Base-by-base conservation (phyloP, 1,140 invertebrate genomes). In the Manduca sexta region DNA sequence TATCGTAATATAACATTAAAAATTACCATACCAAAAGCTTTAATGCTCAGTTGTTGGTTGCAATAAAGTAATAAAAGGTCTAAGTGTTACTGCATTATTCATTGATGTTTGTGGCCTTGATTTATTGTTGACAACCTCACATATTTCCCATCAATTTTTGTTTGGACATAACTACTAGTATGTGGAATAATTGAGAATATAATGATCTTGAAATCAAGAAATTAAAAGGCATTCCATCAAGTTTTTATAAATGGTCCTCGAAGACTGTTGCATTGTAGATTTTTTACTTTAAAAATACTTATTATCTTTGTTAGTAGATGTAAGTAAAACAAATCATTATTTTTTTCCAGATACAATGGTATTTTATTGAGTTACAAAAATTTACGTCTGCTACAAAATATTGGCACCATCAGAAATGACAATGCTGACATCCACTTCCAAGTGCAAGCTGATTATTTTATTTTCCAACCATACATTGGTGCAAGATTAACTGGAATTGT, bases 291-390 rank as follows among this genome's bases (percentile, higher is more conserved):
- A n/a, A n/a, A n/a, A 34, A 34, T 8, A 5, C 21, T 26, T 26
- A 26, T 8, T 0, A 26, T 5, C 4, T 26, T 1, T 5, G 4
- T 5, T 26, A 5, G 21, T 8, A 21, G 3, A 34, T n/a, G 13
- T 12, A 34, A 34, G 6, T 16, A 15, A n/a, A 11, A 39, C 37
- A 39, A 39, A 4, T 17, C 13, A 40, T 17, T 11, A n/a, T 17
- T 54, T 14, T 58, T 44, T 80, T 79, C 29, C 69, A 86, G 83
- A 44, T 79, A 91, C 26, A 78, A 89, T 63, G 91, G 90, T 11
- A 90, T 92, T 59, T 55, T 92, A 6, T 65, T 92, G 21, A 87
- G 89, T 43, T 92, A 90, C 55, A 87, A 89, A 70, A 91, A 92
- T 64, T 78, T 89, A 16, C 88, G 88, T 66, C 56, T 92, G 12